These are phyloP conservation scores for Azemiops feae DNA, from an alignment of 2,113 vertebrate genomes.

Conservation along the genomic window DNA sequence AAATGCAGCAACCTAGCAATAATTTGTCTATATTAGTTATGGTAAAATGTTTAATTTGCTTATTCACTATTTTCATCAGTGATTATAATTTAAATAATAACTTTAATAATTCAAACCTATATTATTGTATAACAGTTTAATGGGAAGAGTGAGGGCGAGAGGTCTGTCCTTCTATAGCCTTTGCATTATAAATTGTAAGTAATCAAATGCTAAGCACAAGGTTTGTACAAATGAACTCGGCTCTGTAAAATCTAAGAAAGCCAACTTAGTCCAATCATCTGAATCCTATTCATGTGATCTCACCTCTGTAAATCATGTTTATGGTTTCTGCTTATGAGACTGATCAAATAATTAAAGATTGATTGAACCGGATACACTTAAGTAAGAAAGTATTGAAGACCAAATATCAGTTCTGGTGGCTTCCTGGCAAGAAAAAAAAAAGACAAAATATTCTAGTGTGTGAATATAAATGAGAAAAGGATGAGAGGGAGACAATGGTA, in stretches of 20 bases:
- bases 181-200: neutral
- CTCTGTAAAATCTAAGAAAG: neutral
- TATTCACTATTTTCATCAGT: neutral
- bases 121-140: neutral
- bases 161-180: neutral
- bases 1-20: neutral
- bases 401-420: neutral
- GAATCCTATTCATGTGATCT: neutral
- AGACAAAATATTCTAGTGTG: neutral
- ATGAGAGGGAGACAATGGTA: neutral
- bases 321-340: neutral
- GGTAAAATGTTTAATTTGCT: neutral
- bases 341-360: neutral
- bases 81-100: neutral
- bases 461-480: neutral
- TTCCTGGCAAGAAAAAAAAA: neutral
- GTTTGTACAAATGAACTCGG: neutral
- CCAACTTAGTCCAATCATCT: neutral
- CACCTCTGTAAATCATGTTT: neutral
- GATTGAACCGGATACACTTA: neutral
- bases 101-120: neutral
- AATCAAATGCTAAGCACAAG: neutral
- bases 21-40: neutral
- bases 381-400: neutral
- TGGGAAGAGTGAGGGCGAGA: too few relatives aligned